Conservation (phyloP, 2,797 vertebrate species). For the Falco naumanni region DNA sequence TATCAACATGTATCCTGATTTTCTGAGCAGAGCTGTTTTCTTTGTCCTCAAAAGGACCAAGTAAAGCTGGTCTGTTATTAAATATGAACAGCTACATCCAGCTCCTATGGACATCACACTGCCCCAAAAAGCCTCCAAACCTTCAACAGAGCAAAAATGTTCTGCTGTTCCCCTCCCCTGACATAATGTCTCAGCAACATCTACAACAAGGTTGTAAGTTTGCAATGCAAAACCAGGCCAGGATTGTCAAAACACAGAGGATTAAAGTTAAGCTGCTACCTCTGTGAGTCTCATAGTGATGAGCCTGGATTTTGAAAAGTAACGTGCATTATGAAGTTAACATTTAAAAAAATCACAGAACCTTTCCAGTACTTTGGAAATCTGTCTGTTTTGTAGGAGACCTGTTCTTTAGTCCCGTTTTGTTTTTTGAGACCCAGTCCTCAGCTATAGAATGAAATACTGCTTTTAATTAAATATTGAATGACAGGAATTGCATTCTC, state of each 20-base stretch:
- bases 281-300: neutral
- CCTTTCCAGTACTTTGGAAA: neutral
- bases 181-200: neutral
- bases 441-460: neutral
- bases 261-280: neutral
- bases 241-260: neutral
- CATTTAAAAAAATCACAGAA: neutral
- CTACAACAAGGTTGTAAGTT: neutral
- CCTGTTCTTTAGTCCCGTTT: neutral
- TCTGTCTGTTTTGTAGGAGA: neutral
- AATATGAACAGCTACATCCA: neutral
- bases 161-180: neutral
- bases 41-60: neutral
- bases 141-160: fast-evolving
- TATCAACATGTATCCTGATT: neutral
- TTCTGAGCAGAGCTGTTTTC: neutral
- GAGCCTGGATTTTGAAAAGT: neutral
- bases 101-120: neutral
- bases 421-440: neutral
- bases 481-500: neutral
- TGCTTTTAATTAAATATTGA: neutral
- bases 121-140: neutral
- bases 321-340: neutral
- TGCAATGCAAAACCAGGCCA: neutral
- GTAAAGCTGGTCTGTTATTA: neutral